These are phyloP conservation scores for Quadriops clusia DNA, from an alignment of 2,888 invertebrate species.

Conservation along the genomic window DNA sequence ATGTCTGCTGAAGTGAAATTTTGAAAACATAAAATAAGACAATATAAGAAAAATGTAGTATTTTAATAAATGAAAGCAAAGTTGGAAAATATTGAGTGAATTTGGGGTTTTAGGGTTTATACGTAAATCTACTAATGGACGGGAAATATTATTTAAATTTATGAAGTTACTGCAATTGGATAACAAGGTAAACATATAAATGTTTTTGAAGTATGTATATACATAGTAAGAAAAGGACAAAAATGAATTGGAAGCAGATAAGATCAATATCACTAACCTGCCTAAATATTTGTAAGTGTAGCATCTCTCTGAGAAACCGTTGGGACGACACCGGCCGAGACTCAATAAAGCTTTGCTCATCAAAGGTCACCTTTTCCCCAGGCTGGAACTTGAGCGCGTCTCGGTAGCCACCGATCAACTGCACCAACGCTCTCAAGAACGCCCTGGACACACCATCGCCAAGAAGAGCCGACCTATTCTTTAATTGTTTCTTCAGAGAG, in stretches of 20 bases:
- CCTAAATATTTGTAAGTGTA: slow-evolving; percentile 88
- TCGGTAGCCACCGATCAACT: slow-evolving; percentile 87
- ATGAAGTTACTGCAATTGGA: no score
- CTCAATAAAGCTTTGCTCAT: slow-evolving; percentile 76
- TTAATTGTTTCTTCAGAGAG: slow-evolving; percentile 63
- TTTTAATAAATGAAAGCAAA: no score
- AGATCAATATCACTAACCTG: slow-evolving; percentile 46
- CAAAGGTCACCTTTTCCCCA: slow-evolving; percentile 70
- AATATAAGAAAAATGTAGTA: no score
- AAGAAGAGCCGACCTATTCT: slow-evolving; percentile 60
- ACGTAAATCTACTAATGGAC: no score
- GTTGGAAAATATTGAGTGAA: no score
- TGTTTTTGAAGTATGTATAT: no score
- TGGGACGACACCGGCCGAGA: slow-evolving; percentile 76
- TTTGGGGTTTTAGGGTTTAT: no score
- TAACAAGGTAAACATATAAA: no score
- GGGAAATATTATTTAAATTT: no score
- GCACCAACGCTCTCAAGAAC: slow-evolving; percentile 82
- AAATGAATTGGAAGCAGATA: slow-evolving; percentile 3
- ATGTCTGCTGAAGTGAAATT: no score
- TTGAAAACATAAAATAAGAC: no score
- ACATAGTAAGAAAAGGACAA: not conserved
- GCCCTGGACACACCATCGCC: slow-evolving; percentile 91
- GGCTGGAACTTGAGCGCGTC: slow-evolving; percentile 74
- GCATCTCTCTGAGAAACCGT: slow-evolving; percentile 79